phyloP scores from a whole-genome alignment of 2,797 vertebrate species.

The Galagoides demidoff region DNA sequence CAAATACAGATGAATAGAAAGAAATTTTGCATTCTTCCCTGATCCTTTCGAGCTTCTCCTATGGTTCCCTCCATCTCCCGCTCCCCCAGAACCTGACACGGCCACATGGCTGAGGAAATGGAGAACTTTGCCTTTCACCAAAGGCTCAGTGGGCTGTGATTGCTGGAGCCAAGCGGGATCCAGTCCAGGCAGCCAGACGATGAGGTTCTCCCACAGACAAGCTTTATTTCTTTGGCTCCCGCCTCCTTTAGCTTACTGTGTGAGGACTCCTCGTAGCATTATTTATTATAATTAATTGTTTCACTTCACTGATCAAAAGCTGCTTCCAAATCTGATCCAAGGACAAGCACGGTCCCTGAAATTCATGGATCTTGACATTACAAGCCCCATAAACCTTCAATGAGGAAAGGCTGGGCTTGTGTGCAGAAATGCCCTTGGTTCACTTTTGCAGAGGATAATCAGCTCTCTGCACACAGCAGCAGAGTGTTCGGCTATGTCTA shows the following conservation, averaged over 20 bases:
- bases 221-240: conserved; percentile 64
- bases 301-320: conserved; percentile 84
- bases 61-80: background rate
- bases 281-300: conserved; percentile 87
- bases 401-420: conserved; percentile 79
- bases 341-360: conserved; percentile 81
- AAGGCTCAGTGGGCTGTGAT: background rate
- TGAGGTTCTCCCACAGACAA: conserved; percentile 37
- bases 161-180: conserved; percentile 9
- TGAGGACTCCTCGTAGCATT: conserved; percentile 72
- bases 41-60: conserved; percentile 61
- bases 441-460: conserved; percentile 74
- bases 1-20: conserved; percentile 72
- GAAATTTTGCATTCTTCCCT: conserved; percentile 56
- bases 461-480: background rate
- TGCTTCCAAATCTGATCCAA: conserved; percentile 81
- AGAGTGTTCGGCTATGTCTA: conserved; percentile 13
- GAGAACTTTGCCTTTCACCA: background rate
- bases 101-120: background rate
- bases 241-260: background rate
- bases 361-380: conserved; percentile 86
- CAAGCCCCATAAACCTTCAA: conserved; percentile 88
- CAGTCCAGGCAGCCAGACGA: conserved; percentile 8
- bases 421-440: conserved; percentile 75
- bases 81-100: background rate